Conservation (phyloP, 64 coral and sea anemone genomes). For the Hydrozoanthus tunicans region DNA sequence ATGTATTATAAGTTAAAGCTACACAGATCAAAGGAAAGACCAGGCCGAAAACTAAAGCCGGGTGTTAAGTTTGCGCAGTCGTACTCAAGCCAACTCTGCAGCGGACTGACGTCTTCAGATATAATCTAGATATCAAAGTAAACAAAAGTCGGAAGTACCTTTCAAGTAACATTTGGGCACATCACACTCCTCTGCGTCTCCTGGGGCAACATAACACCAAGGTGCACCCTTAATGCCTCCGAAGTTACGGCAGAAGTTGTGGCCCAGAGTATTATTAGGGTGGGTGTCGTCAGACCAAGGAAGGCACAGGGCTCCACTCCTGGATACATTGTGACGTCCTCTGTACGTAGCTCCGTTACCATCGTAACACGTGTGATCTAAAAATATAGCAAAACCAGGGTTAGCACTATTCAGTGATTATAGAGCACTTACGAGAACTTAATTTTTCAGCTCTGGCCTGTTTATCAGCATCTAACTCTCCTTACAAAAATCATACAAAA, state of each 20-base stretch:
- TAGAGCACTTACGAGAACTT: no score
- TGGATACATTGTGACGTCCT: conserved; percentile 59
- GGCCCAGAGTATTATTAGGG: not conserved
- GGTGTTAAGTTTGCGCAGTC: no score
- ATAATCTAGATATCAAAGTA: no score
- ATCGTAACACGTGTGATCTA: conserved; percentile 74
- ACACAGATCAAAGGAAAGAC: no score
- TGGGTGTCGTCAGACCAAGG: conserved; percentile 17
- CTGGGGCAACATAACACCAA: conserved; percentile 67
- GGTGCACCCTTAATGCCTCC: conserved; percentile 26
- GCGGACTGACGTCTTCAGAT: no score
- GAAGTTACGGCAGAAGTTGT: conserved; percentile 87
- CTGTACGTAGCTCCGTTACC: conserved; percentile 55
- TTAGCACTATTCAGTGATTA: not conserved
- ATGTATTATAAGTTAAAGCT: no score
- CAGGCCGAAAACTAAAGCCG: no score
- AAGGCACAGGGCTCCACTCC: conserved; percentile 56
- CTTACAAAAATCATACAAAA: no score
- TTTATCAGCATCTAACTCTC: no score
- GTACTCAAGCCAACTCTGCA: no score
- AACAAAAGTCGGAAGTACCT: not conserved
- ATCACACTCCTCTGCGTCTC: conserved; percentile 55
- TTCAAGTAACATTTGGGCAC: conserved; percentile 59
- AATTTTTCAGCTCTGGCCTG: no score
- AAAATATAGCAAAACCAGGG: not conserved